Conservation (phyloP, 1,140 invertebrate species). For the Calliphora vicina region DNA sequence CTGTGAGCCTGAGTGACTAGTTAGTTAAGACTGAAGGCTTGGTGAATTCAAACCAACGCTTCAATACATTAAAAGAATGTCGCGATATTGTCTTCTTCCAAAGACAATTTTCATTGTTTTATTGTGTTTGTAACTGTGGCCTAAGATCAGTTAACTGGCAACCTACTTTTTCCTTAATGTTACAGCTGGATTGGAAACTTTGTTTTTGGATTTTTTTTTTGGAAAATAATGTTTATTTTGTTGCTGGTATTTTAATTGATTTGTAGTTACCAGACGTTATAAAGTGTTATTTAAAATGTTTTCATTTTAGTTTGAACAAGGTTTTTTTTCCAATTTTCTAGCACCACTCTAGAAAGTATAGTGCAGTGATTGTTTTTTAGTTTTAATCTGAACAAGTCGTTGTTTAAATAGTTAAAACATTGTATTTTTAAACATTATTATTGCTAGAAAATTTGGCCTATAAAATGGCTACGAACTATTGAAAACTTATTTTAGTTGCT, state of each 20-base stretch:
- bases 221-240: slow-evolving; percentile 6
- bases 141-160: background rate
- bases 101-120: slow-evolving; percentile 3
- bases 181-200: background rate
- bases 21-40: slow-evolving; percentile 5
- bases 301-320: background rate
- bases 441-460: background rate
- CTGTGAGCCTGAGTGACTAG: background rate
- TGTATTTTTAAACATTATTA: background rate
- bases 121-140: background rate
- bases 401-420: background rate
- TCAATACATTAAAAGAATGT: background rate
- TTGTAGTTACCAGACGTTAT: slow-evolving; percentile 30
- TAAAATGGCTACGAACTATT: background rate
- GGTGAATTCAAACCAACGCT: background rate
- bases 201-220: no score
- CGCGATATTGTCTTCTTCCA: background rate
- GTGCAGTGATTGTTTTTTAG: background rate
- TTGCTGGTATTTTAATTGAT: slow-evolving; percentile 31
- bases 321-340: background rate
- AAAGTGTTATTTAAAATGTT: slow-evolving; percentile 34
- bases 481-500: background rate
- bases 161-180: slow-evolving; percentile 1
- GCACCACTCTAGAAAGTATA: background rate
- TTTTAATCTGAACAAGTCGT: slow-evolving; percentile 1